These are phyloP conservation scores for Styela plicata DNA, from an alignment of 23 tunicate species.

Conservation along the genomic window DNA sequence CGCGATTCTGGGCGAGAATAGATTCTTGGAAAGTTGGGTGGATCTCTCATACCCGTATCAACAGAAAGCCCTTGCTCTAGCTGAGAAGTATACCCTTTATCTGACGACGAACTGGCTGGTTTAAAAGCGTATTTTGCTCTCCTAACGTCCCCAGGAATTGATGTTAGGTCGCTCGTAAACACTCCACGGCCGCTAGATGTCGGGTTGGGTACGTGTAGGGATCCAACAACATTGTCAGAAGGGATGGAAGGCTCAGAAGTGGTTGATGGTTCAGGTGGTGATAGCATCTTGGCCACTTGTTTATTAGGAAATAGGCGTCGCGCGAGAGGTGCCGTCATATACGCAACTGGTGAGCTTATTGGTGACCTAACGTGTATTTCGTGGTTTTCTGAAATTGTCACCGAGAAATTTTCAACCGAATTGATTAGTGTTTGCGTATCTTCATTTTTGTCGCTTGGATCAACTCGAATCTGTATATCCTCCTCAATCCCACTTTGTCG, in stretches of 20 bases:
- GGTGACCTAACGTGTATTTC: too few species aligned
- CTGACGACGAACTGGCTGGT: constrained; percentile 3
- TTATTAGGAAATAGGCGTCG: not conserved
- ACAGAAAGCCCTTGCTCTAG: not conserved
- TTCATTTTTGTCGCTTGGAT: not conserved
- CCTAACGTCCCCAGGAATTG: not conserved
- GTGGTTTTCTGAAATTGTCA: too few species aligned
- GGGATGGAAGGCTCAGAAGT: not conserved
- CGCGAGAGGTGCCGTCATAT: not conserved
- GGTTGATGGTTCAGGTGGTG: not conserved
- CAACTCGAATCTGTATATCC: not conserved
- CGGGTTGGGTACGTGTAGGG: constrained; percentile 36
- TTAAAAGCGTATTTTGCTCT: not conserved
- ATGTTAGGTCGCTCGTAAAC: not conserved
- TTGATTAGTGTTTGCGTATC: too few species aligned
- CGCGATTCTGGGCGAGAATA: not conserved
- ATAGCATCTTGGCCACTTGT: not conserved
- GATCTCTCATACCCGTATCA: not conserved
- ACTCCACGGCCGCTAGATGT: constrained; percentile 18
- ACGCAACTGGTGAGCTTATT: too few species aligned
- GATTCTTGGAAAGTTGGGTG: not conserved
- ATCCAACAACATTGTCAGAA: not conserved
- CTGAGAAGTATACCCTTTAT: constrained; percentile 8
- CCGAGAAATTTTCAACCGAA: too few species aligned
- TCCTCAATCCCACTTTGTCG: not conserved